Evolutionary conservation across 2,797 vertebrate genomes (phyloP), one percentile per base, ranked within the genome.

Genomic region (Sebastes itinus): DNA sequence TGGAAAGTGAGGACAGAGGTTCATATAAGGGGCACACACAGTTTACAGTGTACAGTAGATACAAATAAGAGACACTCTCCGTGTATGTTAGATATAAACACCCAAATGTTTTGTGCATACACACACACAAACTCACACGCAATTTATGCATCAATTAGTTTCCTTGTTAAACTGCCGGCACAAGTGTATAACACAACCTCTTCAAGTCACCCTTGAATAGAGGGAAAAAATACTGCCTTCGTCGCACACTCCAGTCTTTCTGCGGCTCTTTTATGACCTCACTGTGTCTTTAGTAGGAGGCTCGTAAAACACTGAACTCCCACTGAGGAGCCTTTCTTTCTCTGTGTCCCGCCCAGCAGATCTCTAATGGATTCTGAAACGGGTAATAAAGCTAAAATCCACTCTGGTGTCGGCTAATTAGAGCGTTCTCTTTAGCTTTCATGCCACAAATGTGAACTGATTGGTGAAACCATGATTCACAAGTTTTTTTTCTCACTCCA

Each of bases 231-330:
- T 82, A 86, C 49, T 6, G 46, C 25, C 61, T 12, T 67, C 27
- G 49, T 72, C 56, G 10, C 22, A 52, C 77, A 27, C 69, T 69
- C 2, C 0, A 81, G 27, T 42, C 73, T 73, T 65, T 87, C 72
- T 81, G 73, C 0, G 18, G 59, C 68, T 77, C 63, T 88, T 94
- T 93, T 87, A 89, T 73, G 61, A 78, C 69, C 78, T 54, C 4
- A 28, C 25, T 72, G 54, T 38, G 65, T 79, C 81, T 88, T 87
- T 78, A 81, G 61, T 58, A 22, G 56, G 78, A 65, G 61, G 61
- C 83, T 87, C 20, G 6, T 92, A 84, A 94, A 90, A 85, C 32
- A 38, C 20, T 59, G 30, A 46, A 72, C 75, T 83, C 84, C 82
- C 12, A 38, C 71, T 55, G 82, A 35, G 79, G 18, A 30, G 14